phyloP scores from a whole-genome alignment of 2,888 invertebrate species.

The Adela reaumurella region DNA sequence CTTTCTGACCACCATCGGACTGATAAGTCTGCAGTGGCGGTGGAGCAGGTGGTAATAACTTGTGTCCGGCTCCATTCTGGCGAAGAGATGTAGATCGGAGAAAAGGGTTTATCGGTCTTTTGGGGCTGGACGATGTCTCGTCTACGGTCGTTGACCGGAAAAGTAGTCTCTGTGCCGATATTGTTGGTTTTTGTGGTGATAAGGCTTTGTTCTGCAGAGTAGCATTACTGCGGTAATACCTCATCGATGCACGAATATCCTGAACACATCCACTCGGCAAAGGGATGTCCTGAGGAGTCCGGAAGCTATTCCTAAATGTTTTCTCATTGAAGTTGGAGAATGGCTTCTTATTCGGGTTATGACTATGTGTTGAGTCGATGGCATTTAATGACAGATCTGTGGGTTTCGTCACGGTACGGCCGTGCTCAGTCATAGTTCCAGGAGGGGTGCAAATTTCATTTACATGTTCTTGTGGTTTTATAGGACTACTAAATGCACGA shows the following conservation, averaged over 20 bases:
- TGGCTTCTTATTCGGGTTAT: constrained; percentile 7
- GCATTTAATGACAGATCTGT: constrained; percentile 2
- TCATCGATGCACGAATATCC: constrained; percentile 9
- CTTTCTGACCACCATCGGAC: background rate
- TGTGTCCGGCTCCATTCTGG: constrained; percentile 26
- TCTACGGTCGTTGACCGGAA: constrained; percentile 10
- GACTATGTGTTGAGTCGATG: constrained; percentile 3
- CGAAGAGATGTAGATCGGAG: constrained; percentile 13
- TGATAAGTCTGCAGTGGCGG: background rate
- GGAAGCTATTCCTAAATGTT: constrained; percentile 9
- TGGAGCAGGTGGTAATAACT: constrained; percentile 15
- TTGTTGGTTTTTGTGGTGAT: constrained; percentile 6
- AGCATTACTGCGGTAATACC: constrained; percentile 9
- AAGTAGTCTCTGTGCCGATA: constrained; percentile 8
- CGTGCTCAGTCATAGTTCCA: background rate
- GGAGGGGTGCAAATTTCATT: background rate
- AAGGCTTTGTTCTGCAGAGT: background rate
- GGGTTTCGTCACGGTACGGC: background rate
- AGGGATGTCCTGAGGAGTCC: constrained; percentile 5
- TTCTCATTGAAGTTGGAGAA: constrained; percentile 7
- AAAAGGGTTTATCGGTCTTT: constrained; percentile 13
- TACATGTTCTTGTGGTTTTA: background rate
- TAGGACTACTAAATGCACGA: background rate
- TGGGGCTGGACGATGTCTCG: constrained; percentile 6
- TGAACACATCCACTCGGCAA: background rate